These are phyloP conservation scores for Flexamia atlantica DNA, from an alignment of 2,888 invertebrate genomes.

Conservation along the genomic window DNA sequence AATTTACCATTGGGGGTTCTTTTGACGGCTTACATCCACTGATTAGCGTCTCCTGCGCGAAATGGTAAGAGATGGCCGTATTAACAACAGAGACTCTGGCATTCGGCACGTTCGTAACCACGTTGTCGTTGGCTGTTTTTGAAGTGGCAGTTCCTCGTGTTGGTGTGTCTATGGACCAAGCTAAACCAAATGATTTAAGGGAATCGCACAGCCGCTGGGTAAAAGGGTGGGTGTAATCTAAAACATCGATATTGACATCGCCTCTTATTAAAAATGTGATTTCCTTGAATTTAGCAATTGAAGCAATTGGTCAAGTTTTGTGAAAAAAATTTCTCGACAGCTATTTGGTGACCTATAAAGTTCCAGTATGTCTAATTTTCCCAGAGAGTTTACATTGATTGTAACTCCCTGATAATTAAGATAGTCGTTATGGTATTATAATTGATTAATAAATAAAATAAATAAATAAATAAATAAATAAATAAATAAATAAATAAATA, in stretches of 20 bases:
- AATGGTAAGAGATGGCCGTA: conserved; percentile 7
- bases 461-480: too few species aligned
- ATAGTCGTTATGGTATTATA: too few species aligned
- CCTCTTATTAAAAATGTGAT: not conserved
- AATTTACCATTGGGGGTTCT: not conserved
- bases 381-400: too few species aligned
- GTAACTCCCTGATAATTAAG: too few species aligned
- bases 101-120: not conserved
- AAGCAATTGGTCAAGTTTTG: not conserved
- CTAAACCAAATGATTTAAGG: not conserved
- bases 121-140: conserved; percentile 12
- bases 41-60: not conserved
- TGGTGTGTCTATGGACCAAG: conserved; percentile 13
- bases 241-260: conserved; percentile 19
- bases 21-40: not conserved
- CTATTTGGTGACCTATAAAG: too few species aligned
- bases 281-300: not conserved
- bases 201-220: not conserved
- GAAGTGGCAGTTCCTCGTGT: conserved; percentile 7
- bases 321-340: too few species aligned
- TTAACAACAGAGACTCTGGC: not conserved
- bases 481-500: too few species aligned
- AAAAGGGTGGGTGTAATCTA: conserved; percentile 5
- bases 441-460: too few species aligned
- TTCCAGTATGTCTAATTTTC: too few species aligned